Evolutionary conservation across 2,113 vertebrate genomes (phyloP).

Genomic region (Nicator chloris): DNA sequence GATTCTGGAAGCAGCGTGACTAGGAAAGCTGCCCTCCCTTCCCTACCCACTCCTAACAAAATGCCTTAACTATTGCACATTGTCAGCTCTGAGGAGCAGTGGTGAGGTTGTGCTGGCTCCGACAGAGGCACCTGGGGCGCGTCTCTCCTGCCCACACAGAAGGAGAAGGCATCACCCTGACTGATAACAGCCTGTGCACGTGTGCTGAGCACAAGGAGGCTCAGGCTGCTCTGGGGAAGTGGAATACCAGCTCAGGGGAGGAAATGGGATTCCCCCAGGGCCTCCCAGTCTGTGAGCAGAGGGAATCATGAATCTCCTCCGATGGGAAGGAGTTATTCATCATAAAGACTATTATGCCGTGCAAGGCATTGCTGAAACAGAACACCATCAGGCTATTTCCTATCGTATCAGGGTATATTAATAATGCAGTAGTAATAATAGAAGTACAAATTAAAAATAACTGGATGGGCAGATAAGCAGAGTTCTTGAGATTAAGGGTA

Average conservation of each 20-base stretch:
- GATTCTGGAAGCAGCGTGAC: neutral
- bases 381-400: constrained; percentile 17
- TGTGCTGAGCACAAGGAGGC: neutral
- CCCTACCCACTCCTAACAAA: neutral
- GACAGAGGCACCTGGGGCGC: neutral
- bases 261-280: neutral
- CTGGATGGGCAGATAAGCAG: constrained; percentile 33
- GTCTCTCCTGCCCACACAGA: neutral
- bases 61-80: neutral
- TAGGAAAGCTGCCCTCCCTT: neutral
- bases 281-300: neutral
- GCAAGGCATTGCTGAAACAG: constrained; percentile 1
- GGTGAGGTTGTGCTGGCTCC: neutral
- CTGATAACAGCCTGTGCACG: neutral
- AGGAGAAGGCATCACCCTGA: neutral
- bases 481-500: constrained; percentile 34
- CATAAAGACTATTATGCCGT: neutral
- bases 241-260: neutral
- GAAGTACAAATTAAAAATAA: constrained; percentile 47
- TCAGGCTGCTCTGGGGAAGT: neutral
- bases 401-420: constrained; percentile 44
- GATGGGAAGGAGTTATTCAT: neutral
- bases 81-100: neutral
- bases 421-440: constrained; percentile 37
- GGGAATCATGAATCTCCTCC: neutral